Percentiles rank a stretch among this genome's conserved stretches.
These are phyloP conservation scores for Stegana nigrithorax DNA, from an alignment of 2,888 invertebrate genomes.

Conservation along the genomic window DNA sequence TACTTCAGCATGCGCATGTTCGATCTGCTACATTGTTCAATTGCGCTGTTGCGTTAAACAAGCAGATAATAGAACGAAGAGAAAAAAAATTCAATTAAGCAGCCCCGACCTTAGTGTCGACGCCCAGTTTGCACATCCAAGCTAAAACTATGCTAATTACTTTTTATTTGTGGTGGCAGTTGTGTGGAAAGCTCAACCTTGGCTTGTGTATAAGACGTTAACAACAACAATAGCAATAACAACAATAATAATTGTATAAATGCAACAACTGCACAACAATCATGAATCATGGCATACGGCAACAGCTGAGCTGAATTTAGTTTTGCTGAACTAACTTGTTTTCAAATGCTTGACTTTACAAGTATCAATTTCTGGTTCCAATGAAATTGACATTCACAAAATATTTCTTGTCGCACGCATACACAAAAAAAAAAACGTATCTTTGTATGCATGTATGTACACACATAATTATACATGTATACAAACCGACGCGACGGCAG, in stretches of 20 bases:
- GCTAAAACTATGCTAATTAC: constrained; percentile 49
- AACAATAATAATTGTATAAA: not conserved
- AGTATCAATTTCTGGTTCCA: constrained; percentile 39
- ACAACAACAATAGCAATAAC: not conserved
- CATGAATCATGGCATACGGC: not conserved
- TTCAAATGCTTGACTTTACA: not conserved
- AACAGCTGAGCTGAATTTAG: too few species aligned
- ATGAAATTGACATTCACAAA: constrained; percentile 58
- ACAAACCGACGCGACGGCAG: not conserved
- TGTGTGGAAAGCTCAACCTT: not conserved
- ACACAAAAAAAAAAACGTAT: not conserved
- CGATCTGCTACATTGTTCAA: too few species aligned
- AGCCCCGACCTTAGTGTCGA: too few species aligned
- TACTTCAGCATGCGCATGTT: too few species aligned
- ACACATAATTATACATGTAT: not conserved
- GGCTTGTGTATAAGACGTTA: not conserved
- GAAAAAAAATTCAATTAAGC: too few species aligned
- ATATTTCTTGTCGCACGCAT: constrained; percentile 47
- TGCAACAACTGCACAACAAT: not conserved
- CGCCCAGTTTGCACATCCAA: too few species aligned
- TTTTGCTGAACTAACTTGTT: constrained; percentile 4
- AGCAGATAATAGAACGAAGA: too few species aligned
- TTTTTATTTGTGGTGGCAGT: not conserved
- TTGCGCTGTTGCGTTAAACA: too few species aligned
- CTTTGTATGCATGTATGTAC: not conserved